A percentile compares a stretch with the other conserved stretches of the same genome.
Conservation (phyloP, 2,113 vertebrate genomes). For the Hippopotamus amphibius region DNA sequence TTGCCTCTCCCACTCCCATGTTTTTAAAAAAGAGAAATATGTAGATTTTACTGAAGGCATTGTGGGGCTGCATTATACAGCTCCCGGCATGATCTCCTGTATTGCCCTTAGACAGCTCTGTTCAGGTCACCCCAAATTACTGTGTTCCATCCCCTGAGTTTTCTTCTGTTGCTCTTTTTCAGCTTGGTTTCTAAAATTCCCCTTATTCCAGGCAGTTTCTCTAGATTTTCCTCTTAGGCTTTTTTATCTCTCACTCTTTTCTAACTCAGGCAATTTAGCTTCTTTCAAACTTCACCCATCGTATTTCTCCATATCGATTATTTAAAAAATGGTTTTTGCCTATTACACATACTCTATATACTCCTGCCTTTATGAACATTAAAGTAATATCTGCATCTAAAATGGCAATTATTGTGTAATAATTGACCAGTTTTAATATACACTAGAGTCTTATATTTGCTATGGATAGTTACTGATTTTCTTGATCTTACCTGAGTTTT, state of each 20-base stretch:
- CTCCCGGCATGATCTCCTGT: too few species aligned
- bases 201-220: neutral
- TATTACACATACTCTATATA: slow-evolving; percentile 4
- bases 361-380: neutral
- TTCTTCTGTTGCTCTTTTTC: neutral
- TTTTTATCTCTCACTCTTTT: neutral
- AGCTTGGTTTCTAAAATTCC: neutral
- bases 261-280: neutral
- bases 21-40: neutral
- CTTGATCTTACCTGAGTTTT: neutral
- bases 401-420: slow-evolving; percentile 18
- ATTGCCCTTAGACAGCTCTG: neutral
- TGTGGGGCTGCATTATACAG: neutral
- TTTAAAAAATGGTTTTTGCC: neutral
- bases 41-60: neutral
- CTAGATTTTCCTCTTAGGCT: neutral
- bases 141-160: neutral
- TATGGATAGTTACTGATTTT: slow-evolving; percentile 28
- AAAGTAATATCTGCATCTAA: neutral
- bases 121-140: neutral
- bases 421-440: slow-evolving; percentile 12
- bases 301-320: neutral
- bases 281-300: neutral
- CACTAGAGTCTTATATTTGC: neutral
- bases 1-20: neutral